Conservation (phyloP, 2,888 invertebrate species). For the Diaperis boleti region DNA sequence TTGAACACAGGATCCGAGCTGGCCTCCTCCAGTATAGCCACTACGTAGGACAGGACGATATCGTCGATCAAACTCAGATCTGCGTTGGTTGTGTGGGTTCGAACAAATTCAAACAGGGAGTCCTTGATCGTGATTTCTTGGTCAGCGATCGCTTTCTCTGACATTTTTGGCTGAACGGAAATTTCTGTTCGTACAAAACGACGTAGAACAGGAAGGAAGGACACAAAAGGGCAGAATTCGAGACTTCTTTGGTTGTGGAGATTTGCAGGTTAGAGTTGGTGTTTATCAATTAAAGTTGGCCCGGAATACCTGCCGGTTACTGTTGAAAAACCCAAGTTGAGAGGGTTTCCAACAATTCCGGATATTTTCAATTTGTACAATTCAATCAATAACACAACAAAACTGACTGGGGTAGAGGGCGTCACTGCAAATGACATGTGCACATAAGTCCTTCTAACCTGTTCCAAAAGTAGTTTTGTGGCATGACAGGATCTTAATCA, state of each 20-base stretch:
- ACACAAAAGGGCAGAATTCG: no score
- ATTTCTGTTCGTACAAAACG: background rate
- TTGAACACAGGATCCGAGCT: constrained; percentile 85
- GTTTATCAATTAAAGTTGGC: constrained; percentile 27
- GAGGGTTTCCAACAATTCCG: constrained; percentile 1
- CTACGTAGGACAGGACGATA: constrained; percentile 89
- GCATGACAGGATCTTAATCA: no score
- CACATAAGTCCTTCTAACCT: no score
- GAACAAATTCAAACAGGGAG: constrained; percentile 85
- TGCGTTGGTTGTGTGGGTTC: constrained; percentile 83
- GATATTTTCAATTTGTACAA: constrained; percentile 21
- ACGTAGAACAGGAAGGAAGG: no score
- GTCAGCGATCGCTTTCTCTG: constrained; percentile 70
- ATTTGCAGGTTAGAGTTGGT: constrained; percentile 6
- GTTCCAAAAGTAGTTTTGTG: no score
- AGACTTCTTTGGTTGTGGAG: no score
- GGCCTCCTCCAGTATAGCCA: constrained; percentile 88
- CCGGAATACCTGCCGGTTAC: constrained; percentile 4
- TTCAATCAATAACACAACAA: constrained; percentile 38
- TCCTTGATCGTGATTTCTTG: constrained; percentile 83
- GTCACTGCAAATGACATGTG: no score
- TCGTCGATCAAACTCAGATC: constrained; percentile 88
- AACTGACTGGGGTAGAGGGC: constrained; percentile 15
- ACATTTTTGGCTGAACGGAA: constrained; percentile 57
- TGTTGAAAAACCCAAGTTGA: background rate